Evolutionary conservation across 2,113 vertebrate genomes (phyloP).

Genomic region (Phainopepla nitens): DNA sequence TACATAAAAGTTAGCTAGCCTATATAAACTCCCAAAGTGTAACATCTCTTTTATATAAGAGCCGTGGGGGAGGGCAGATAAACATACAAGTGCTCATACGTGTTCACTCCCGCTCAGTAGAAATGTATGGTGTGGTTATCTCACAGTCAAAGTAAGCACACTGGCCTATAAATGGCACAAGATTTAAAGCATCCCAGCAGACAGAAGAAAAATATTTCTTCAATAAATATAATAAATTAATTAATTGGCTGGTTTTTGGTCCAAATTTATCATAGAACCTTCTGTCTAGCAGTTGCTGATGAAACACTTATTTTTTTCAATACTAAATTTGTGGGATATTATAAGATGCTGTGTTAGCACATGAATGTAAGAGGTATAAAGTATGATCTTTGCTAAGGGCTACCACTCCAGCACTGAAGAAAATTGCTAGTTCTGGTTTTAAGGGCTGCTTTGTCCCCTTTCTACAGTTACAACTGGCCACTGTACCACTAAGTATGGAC

Average conservation of each 20-base stretch:
- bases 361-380: not conserved
- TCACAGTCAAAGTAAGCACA: not conserved
- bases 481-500: accelerated
- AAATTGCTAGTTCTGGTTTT: not conserved
- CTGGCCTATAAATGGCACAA: not conserved
- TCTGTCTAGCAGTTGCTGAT: not conserved
- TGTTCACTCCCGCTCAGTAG: not conserved
- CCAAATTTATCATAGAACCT: not conserved
- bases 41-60: not conserved
- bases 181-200: not conserved
- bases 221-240: not conserved
- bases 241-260: not conserved
- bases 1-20: not conserved
- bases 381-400: not conserved
- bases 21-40: not conserved
- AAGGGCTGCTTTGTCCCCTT: not conserved
- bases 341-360: not conserved
- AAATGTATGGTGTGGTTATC: not conserved
- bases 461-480: not conserved
- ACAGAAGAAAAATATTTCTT: not conserved
- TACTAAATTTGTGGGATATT: not conserved
- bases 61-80: not conserved
- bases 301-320: not conserved
- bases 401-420: not conserved
- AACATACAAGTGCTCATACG: not conserved